A percentile compares a stretch with the other conserved stretches of the same genome.
Conservation (phyloP, 2,113 vertebrate genomes). For the Ageneiosus marmoratus region DNA sequence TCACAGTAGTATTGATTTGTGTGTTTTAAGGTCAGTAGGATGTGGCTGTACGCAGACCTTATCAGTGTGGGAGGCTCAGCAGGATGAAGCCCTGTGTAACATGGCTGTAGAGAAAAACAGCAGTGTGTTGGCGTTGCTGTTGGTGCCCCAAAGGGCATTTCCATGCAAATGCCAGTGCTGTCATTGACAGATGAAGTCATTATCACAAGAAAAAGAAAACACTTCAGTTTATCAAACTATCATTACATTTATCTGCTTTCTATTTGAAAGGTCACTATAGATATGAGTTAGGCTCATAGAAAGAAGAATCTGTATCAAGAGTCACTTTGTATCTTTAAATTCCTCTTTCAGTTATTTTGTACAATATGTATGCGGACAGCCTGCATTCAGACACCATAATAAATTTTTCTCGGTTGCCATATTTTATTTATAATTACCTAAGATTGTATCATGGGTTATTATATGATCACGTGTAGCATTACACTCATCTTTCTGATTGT, state of each 20-base stretch:
- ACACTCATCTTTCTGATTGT: no score
- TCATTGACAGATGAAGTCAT: neutral
- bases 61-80: neutral
- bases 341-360: no score
- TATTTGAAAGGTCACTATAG: neutral
- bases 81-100: neutral
- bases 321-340: no score
- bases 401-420: no score
- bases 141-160: neutral
- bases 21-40: constrained; percentile 39
- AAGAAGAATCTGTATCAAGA: neutral
- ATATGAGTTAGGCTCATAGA: neutral
- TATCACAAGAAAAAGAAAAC: neutral
- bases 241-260: neutral
- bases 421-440: no score
- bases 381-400: no score
- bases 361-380: no score
- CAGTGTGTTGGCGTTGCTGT: neutral
- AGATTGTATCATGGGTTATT: no score
- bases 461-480: no score
- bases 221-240: neutral
- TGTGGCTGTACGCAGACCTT: constrained; percentile 16
- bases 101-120: neutral
- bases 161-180: neutral
- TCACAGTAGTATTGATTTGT: constrained; percentile 28